A percentile compares a stretch with the other conserved stretches of the same genome.
phyloP scores from a whole-genome alignment of 2,888 invertebrate genomes.

The Amphimallon solstitiale region DNA sequence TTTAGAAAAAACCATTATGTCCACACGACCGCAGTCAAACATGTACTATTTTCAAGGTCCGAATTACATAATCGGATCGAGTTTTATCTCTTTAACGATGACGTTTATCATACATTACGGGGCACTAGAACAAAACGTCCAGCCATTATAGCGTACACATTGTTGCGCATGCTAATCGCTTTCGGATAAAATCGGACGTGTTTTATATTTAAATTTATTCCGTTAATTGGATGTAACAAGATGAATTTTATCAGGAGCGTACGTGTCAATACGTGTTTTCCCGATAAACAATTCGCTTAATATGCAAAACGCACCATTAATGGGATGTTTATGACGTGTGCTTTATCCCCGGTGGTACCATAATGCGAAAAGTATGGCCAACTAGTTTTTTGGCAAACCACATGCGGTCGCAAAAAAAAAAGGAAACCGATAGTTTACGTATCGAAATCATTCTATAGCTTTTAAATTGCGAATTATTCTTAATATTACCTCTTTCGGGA shows the following conservation, averaged over 20 bases:
- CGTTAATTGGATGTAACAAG: conserved; percentile 27
- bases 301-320: conserved; percentile 27
- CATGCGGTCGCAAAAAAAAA: background rate
- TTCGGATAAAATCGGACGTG: conserved; percentile 22
- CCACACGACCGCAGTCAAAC: background rate
- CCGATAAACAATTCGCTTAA: conserved; percentile 24
- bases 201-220: conserved; percentile 30
- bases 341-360: background rate
- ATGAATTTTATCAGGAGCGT: conserved; percentile 23
- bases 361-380: conserved; percentile 2
- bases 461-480: no score
- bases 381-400: conserved; percentile 7
- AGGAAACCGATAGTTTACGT: no score
- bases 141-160: conserved; percentile 6
- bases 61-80: background rate
- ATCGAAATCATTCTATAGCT: no score
- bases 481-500: no score
- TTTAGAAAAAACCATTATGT: background rate
- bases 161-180: conserved; percentile 24
- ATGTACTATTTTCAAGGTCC: conserved; percentile 3
- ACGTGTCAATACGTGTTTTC: conserved; percentile 29
- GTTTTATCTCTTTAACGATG: conserved; percentile 18
- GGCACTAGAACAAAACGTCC: conserved; percentile 7
- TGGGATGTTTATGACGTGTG: conserved; percentile 14
- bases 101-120: conserved; percentile 26